These are phyloP conservation scores for Drosophila sordidula DNA, from an alignment of 2,888 invertebrate genomes.

Conservation along the genomic window DNA sequence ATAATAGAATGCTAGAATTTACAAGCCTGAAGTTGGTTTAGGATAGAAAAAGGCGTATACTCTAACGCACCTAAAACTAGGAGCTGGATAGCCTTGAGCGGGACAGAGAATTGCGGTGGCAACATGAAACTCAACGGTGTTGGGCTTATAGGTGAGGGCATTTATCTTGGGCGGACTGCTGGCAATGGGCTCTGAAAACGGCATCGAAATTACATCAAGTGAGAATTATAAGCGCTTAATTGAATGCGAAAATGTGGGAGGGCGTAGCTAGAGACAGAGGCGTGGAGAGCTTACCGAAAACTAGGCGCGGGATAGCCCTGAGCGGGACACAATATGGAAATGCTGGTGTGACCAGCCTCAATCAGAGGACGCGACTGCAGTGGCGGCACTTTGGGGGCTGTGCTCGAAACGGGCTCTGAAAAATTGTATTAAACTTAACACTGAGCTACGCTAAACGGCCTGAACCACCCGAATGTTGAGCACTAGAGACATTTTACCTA, in stretches of 20 bases:
- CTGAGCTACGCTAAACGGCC: background rate
- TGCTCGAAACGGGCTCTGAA: conserved; percentile 87
- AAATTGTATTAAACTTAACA: conserved; percentile 6
- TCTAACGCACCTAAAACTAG: conserved; percentile 87
- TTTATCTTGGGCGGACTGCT: conserved; percentile 86
- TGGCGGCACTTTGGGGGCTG: conserved; percentile 86
- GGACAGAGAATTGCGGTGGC: conserved; percentile 89
- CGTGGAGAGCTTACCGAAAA: conserved; percentile 87
- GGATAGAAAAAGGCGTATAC: background rate
- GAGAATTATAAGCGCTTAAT: background rate
- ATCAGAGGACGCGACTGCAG: conserved; percentile 84
- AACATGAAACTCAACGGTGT: conserved; percentile 83
- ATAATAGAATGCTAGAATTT: background rate
- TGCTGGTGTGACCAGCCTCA: conserved; percentile 85
- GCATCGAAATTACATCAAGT: background rate
- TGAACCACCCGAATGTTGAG: conserved; percentile 46
- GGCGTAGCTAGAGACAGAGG: too few species aligned
- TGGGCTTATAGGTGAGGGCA: conserved; percentile 84
- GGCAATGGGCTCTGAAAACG: conserved; percentile 86
- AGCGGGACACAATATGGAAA: conserved; percentile 90
- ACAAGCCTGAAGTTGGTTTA: conserved; percentile 51
- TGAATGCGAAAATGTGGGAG: conserved; percentile 33
- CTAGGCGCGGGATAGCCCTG: conserved; percentile 91
- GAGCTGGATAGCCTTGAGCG: conserved; percentile 91
- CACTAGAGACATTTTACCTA: conserved; percentile 84